Base-by-base conservation (phyloP, 2,113 vertebrate genomes). In the Lophura nycthemera region DNA sequence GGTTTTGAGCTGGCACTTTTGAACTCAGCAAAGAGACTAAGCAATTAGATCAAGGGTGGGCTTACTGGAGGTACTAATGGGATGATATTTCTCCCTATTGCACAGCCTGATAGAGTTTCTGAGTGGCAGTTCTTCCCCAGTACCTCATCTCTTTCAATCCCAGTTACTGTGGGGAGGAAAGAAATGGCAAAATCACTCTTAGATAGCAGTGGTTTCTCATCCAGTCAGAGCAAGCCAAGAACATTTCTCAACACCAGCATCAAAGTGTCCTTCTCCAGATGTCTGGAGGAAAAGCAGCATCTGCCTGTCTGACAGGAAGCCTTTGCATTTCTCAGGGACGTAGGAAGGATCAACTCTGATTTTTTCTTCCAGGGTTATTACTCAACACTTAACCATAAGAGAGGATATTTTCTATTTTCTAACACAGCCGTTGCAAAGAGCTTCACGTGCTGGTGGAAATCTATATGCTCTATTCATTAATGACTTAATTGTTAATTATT, bases 161-260 rank as follows among this genome's bases (percentile, higher is more conserved):
- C 57, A 42, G 59, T 69, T 73, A 17, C 18, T 32, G 43, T 5
- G 36, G 79, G 72, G 61, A 91, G 65, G 67, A 91, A 64, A 92
- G 83, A 72, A 65, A 57, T 24, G 57, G 76, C 65, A 86, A 75
- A 75, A 36, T 72, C 20, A 2, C 82, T 47, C 79, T 95, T 59
- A 22, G 87, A 85, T 15, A 93, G 73, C 52, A 65, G 90, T 0
- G 3, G 76, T 95, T 95, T 94, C 75, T 89, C 82, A 91, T 95
- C 82, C 84, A 95, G 54, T 34, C 18, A 5, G 76, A 93, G 83
- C 83, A 95, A 92, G 73, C 86, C 89, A 95, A 91, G 87, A 95
- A 95, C 89, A 91, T 83, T 93, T 95, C 91, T 88, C 93, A 95
- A 77, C 76, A 86, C 17, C 70, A 59, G n/a, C 93, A 94, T 91